phyloP scores from a whole-genome alignment of 2,113 vertebrate species.

The Eretmochelys imbricata region DNA sequence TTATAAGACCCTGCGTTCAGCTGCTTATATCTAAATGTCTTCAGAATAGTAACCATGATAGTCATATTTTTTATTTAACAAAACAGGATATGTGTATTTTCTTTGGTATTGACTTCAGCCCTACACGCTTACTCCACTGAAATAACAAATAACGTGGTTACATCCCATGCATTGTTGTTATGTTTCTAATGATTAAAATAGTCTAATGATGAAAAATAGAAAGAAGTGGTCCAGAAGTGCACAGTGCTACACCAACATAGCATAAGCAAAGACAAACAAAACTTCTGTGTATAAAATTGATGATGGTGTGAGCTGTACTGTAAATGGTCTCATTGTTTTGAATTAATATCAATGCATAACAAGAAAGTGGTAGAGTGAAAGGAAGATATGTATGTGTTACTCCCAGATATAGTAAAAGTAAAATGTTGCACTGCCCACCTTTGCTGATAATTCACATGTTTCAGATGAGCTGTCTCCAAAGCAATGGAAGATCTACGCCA shows the following conservation, averaged over 20 bases:
- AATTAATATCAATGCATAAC: slow-evolving; percentile 16
- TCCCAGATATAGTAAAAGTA: slow-evolving; percentile 11
- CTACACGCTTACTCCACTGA: not conserved
- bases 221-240: not conserved
- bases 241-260: not conserved
- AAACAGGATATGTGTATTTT: not conserved
- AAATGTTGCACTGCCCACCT: not conserved
- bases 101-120: not conserved
- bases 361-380: not conserved
- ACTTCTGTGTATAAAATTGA: not conserved
- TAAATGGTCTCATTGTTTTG: slow-evolving; percentile 2
- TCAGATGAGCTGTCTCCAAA: slow-evolving; percentile 5
- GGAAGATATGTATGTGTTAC: slow-evolving; percentile 24
- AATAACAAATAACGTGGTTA: not conserved
- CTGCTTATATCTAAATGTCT: not conserved
- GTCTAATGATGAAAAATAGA: not conserved
- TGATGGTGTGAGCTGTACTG: not conserved
- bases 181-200: not conserved
- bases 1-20: not conserved
- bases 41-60: not conserved
- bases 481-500: slow-evolving; percentile 14
- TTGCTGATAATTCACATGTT: not conserved
- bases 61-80: not conserved
- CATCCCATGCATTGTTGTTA: not conserved
- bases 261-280: not conserved